These are phyloP conservation scores for Lophochroa leadbeateri DNA, from an alignment of 2,113 vertebrate genomes.

Conservation along the genomic window DNA sequence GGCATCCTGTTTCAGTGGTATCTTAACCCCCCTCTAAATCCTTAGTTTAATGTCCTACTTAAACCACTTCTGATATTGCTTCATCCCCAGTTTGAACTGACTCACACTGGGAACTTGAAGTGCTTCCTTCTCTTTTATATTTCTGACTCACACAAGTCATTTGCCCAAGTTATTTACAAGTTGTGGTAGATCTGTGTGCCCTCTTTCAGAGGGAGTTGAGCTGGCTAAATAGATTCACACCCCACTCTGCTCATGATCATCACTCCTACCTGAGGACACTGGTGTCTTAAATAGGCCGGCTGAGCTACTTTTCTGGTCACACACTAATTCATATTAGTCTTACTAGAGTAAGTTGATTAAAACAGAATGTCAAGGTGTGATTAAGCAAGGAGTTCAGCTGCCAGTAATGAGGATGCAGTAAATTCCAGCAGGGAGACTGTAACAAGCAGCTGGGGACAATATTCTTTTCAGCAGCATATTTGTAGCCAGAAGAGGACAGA, in stretches of 20 bases:
- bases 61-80: background rate
- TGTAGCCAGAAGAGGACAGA: background rate
- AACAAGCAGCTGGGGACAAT: background rate
- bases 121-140: background rate
- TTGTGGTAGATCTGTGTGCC: background rate
- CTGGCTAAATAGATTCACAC: background rate
- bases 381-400: background rate
- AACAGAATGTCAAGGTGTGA: background rate
- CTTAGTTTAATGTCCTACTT: background rate
- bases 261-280: background rate
- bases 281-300: background rate
- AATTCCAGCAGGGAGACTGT: background rate
- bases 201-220: background rate
- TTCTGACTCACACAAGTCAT: background rate
- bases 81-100: background rate
- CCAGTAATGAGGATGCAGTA: background rate
- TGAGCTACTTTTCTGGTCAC: background rate
- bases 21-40: background rate
- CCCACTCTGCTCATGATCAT: background rate
- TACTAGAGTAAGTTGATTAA: background rate
- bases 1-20: background rate
- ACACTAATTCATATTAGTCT: background rate
- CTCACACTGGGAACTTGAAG: background rate
- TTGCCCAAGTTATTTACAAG: background rate
- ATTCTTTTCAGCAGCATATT: background rate